phyloP scores from a whole-genome alignment of 2,113 vertebrate species.

The Phylloscopus trochiloides region DNA sequence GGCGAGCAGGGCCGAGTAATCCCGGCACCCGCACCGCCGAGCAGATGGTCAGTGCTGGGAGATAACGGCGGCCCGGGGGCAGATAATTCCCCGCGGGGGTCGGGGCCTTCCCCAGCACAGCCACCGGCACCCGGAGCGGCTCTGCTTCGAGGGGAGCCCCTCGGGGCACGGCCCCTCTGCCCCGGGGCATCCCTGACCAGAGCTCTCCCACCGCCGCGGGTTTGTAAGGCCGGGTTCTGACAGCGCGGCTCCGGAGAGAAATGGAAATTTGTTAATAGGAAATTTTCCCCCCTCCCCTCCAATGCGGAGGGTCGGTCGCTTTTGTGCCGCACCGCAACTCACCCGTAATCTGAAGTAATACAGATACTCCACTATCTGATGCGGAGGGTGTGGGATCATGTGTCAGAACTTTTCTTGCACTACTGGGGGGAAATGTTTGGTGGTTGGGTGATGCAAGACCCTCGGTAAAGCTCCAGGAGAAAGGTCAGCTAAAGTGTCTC shows the following conservation, averaged over 20 bases:
- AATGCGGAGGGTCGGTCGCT: rapidly evolving
- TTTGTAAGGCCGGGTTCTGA: not conserved
- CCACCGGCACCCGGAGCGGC: not conserved
- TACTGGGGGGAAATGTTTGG: not conserved
- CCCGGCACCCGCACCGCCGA: not conserved
- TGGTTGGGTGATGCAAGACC: not conserved
- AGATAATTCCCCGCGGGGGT: not conserved
- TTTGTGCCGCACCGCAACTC: not conserved
- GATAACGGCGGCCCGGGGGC: not conserved
- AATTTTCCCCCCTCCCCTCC: rapidly evolving
- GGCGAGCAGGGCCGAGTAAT: not conserved
- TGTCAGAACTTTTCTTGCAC: not conserved
- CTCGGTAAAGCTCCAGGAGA: not conserved
- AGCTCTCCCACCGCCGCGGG: not conserved
- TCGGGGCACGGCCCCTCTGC: not conserved
- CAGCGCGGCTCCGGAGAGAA: not conserved
- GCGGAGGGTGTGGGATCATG: not conserved
- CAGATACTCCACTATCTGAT: not conserved
- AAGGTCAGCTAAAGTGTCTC: not conserved
- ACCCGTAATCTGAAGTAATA: not conserved
- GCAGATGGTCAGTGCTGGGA: not conserved
- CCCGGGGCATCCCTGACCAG: not conserved
- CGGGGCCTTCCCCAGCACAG: not conserved
- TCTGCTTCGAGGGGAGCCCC: not conserved
- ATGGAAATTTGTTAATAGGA: not conserved